phyloP scores from a whole-genome alignment of 1,140 invertebrate genomes.

The Hyles vespertilio region DNA sequence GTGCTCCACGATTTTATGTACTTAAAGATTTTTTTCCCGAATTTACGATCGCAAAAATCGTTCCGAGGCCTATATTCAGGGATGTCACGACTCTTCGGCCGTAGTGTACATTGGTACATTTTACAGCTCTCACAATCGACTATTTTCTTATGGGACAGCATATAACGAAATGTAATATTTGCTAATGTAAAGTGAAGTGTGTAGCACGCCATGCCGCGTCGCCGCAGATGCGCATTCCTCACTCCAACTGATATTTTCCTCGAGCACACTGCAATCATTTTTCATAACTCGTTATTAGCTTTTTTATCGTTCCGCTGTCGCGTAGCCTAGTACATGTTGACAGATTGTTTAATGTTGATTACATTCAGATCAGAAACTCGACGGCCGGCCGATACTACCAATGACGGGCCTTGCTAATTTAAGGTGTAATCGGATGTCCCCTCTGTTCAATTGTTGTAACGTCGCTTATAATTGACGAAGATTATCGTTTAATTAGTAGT shows the following conservation, averaged over 20 bases:
- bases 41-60: too few species aligned
- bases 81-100: too few species aligned
- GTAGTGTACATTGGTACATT: neutral
- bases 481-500: too few species aligned
- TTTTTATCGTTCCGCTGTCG: constrained; percentile 58
- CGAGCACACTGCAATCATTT: constrained; percentile 46
- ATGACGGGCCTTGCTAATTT: neutral
- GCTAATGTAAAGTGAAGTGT: neutral
- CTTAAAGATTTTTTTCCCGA: too few species aligned
- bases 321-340: constrained; percentile 43
- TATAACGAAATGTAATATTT: neutral
- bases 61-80: too few species aligned
- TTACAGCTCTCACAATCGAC: too few species aligned
- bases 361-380: neutral
- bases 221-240: too few species aligned
- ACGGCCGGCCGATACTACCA: neutral
- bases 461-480: neutral
- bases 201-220: too few species aligned
- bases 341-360: constrained; percentile 24
- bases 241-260: constrained; percentile 3
- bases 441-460: neutral
- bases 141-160: too few species aligned
- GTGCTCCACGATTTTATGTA: too few species aligned
- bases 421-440: neutral
- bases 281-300: constrained; percentile 57